Evolutionary conservation across 2,113 vertebrate species (phyloP).

Genomic region (Psilopsiagon aymara): DNA sequence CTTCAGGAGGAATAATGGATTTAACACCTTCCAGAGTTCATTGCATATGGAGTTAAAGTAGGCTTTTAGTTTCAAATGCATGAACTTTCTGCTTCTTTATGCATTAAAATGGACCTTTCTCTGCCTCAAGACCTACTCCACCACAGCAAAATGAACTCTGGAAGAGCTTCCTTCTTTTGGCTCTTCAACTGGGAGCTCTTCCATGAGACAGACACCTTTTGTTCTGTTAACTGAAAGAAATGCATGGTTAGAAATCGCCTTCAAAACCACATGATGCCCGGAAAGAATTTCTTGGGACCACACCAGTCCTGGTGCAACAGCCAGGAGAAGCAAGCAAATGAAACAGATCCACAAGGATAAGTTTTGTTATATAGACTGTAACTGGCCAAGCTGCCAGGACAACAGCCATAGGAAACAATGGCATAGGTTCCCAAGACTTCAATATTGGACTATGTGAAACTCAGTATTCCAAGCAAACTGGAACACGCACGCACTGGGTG

Average conservation of each 20-base stretch:
- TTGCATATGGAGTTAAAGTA: not conserved
- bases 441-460: not conserved
- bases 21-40: not conserved
- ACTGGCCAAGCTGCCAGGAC: not conserved
- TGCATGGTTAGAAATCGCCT: not conserved
- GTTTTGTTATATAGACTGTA: not conserved
- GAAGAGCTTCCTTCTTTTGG: not conserved
- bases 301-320: not conserved
- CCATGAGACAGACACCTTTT: not conserved
- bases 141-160: not conserved
- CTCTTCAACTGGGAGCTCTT: not conserved
- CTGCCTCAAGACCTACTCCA: not conserved
- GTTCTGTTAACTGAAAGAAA: not conserved
- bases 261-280: rapidly evolving
- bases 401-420: not conserved
- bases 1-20: not conserved
- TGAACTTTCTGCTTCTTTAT: not conserved
- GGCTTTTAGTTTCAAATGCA: not conserved
- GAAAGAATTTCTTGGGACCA: not conserved
- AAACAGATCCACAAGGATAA: not conserved
- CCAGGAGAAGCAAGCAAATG: not conserved
- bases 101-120: not conserved
- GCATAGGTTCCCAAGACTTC: not conserved
- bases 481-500: not conserved
- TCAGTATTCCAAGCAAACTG: not conserved